Evolutionary conservation across 2,888 invertebrate genomes (phyloP), one percentile per base, ranked within the genome.

Genomic region (Falcaria lacertinaria): DNA sequence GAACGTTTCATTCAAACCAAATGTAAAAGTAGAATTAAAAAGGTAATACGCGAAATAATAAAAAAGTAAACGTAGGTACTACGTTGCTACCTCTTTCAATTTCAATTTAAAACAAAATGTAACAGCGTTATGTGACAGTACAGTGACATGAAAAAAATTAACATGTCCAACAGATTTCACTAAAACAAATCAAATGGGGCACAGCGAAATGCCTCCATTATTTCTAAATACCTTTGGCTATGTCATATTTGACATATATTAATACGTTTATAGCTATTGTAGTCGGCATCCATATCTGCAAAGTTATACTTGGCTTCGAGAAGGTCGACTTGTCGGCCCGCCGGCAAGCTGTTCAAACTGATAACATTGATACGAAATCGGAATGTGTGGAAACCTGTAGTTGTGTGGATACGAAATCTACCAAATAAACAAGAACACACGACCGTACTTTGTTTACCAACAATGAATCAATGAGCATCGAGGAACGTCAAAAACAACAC

Each of bases 351-450:
- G 41, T 36, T 17, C 74, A 73, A 52, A 69, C 67, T 0, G 65
- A 69, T 11, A 37, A 28, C 8, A 54, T 66, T 3, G 54, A 64
- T 5, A 54, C 44, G 1, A 59, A 57, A 48, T 57, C 70, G 48
- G 57, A 60, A 72, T 80, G 83, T 43, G 44, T 63, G 33, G 70
- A 68, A 43, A 56, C 62, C 4, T 81, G 80, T 48, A 57, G 36
- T 42, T 77, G 77, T 53, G 58, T 62, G 32, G 41, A 40, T 11
- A 16, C 39, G 2, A 54, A 47, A 47, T 42, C 44, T 37, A 44
- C 33, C 41, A 15, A 47, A 41, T 33, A 39, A 17, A 32, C 17
- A 11, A 28, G 8, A 11, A 11, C 22, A 22, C 22, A 22, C 5
- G 6, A 11, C 11, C 11, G 11, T 11, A 28, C 25, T 28, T 11